Evolutionary conservation across 2,888 invertebrate species (phyloP).

Genomic region (Leptinotarsa peninsularis): DNA sequence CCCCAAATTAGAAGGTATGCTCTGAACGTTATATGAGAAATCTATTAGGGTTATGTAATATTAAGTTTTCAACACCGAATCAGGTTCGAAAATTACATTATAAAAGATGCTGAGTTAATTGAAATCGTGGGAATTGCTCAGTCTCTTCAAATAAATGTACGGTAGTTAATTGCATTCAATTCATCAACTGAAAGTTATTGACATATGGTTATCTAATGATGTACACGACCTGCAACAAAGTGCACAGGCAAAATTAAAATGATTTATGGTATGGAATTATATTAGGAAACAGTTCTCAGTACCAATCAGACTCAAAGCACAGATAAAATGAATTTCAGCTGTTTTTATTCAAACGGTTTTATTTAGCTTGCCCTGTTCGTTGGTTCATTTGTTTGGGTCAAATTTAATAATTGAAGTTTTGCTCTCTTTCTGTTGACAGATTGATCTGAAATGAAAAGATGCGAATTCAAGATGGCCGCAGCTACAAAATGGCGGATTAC

Average conservation of each 20-base stretch:
- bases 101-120: conserved; percentile 21
- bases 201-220: conserved; percentile 16
- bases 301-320: too few species aligned
- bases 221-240: conserved; percentile 4
- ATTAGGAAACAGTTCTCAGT: neutral
- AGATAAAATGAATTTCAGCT: too few species aligned
- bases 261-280: neutral
- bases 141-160: conserved; percentile 6
- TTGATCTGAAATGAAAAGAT: too few species aligned
- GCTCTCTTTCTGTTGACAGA: too few species aligned
- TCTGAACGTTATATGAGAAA: neutral
- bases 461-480: too few species aligned
- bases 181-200: neutral
- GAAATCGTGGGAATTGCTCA: conserved; percentile 26
- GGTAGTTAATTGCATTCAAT: conserved; percentile 1
- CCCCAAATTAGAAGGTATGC: conserved; percentile 6
- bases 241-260: neutral
- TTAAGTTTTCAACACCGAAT: neutral
- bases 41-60: conserved; percentile 14
- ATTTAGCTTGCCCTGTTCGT: too few species aligned
- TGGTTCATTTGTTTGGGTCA: too few species aligned
- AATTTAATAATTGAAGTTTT: too few species aligned
- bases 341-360: too few species aligned
- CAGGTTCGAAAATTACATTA: conserved; percentile 7
- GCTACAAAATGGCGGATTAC: too few species aligned